Evolutionary conservation across 2,888 invertebrate genomes (phyloP), one percentile per base, ranked within the genome.

Genomic region (Parasteatoda lunata): DNA sequence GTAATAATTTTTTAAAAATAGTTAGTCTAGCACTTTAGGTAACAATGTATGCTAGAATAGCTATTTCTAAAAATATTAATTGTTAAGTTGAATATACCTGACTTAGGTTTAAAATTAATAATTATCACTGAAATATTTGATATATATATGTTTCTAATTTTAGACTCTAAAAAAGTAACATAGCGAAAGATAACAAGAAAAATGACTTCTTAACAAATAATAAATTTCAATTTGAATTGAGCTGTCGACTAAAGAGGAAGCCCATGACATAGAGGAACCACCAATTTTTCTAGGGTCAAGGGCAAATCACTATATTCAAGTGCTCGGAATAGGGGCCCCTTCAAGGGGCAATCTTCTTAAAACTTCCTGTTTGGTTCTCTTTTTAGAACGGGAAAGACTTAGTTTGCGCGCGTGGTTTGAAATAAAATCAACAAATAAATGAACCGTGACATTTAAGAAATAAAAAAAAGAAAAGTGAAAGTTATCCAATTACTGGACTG

Each of bases 201-300:
- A 30, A 30, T 30, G 30, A 30, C 30, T 30, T 30, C 30, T 30
- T 30, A 30, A 30, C 11, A 59, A 59, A n/a, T 59, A n/a, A 59
- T 59, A 59, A 59, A 59, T 59, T n/a, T 59, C 8, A 59, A 59
- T 59, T 59, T 4, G n/a, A 59, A 30, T 30, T 30, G 49, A 52
- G 52, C 77, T 51, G 48, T 71, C 15, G 70, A 70, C 47, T 49
- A 47, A 73, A 54, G 48, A 82, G 76, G 82, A 82, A 82, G 82
- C 75, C 45, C 69, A 45, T 76, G 68, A 47, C 80, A 76, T 48
- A 68, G 65, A 66, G 70, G 59, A 79, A 47, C 54, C 70, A n/a
- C 49, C 52, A 77, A 71, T 72, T 70, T 51, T 48, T 30, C 7
- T 15, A 66, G 48, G 84, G 84, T 84, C 84, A 84, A 84, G 84